phyloP scores from a whole-genome alignment of 2,113 vertebrate genomes.

The Gymnocephalus cernua region DNA sequence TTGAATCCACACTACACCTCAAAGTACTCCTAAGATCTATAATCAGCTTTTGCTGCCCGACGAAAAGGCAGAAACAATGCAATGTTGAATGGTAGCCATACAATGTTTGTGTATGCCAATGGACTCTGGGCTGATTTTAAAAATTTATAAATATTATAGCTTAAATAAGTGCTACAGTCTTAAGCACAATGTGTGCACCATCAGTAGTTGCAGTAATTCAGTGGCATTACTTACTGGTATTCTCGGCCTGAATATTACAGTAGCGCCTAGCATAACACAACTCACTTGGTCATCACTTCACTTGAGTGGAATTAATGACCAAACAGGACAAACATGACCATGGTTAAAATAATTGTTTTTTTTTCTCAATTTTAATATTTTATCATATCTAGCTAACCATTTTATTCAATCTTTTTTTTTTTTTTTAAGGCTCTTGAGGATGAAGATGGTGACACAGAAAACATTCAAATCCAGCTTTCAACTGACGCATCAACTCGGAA shows the following conservation, averaged over 20 bases:
- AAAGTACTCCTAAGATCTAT: background rate
- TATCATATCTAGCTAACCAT: background rate
- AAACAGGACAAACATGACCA: background rate
- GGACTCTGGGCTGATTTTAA: background rate
- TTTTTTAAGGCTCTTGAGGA: constrained; percentile 93
- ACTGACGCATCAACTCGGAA: constrained; percentile 90
- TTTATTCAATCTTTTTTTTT: constrained; percentile 45
- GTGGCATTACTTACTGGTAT: background rate
- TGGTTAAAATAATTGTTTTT: background rate
- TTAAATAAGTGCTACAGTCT: background rate
- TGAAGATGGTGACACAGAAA: constrained; percentile 95
- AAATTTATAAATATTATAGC: background rate
- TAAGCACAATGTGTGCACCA: background rate
- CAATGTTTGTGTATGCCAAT: background rate
- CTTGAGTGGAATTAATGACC: background rate
- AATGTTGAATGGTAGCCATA: background rate
- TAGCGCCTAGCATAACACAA: too few species aligned
- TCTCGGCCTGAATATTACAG: too few species aligned
- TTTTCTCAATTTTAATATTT: background rate
- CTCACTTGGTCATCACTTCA: background rate
- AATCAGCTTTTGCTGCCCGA: background rate
- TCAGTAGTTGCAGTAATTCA: background rate
- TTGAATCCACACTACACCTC: background rate
- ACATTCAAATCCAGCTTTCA: constrained; percentile 88
- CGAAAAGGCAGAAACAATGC: background rate